Evolutionary conservation across 2,888 invertebrate genomes (phyloP), one percentile per base, ranked within the genome.

Genomic region (Drosophila demipolita): DNA sequence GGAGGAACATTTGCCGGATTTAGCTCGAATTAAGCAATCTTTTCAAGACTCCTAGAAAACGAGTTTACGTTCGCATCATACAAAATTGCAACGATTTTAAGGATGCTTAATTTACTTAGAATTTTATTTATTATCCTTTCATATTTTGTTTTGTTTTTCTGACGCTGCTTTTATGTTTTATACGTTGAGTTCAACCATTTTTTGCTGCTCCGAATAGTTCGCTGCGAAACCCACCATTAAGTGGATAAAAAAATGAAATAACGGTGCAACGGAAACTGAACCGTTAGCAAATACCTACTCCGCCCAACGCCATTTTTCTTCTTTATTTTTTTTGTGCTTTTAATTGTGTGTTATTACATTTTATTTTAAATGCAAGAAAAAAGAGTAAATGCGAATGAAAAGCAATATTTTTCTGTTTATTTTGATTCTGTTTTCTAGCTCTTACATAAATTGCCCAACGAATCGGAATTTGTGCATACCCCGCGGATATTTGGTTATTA

Each of bases 161-260:
- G 12, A 23, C 11, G 36, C 20, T 15, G 8, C 23, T 65, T 61
- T 48, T 23, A 26, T 20, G 17, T 11, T 59, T 9, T 45, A 26
- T 33, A 66, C 40, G 68, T 65, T 38, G 64, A 78, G 78, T 74
- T 74, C 66, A 33, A 61, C 52, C 59, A 73, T 11, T 77, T 73
- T 48, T 57, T 42, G 40, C 49, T 20, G 17, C 23, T 38, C n/a
- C 40, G 50, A 9, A 35, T 55, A 59, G 12, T 35, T 68, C 38
- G 38, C 48, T 45, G n/a, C 48, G 23, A 60, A 60, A 11, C 42
- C 49, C 60, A 3, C 57, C 32, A 60, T 55, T 66, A 63, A 66
- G 52, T 49, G 54, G 50, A 50, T 57, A 7, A 48, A 35, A 15
- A 23, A 45, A 20, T 32, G 17, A 12, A 33, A 52, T 1, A 17